phyloP scores from a whole-genome alignment of 30 jellyfish, hydroid and myxozoan species.

The Hydra vulgaris region DNA sequence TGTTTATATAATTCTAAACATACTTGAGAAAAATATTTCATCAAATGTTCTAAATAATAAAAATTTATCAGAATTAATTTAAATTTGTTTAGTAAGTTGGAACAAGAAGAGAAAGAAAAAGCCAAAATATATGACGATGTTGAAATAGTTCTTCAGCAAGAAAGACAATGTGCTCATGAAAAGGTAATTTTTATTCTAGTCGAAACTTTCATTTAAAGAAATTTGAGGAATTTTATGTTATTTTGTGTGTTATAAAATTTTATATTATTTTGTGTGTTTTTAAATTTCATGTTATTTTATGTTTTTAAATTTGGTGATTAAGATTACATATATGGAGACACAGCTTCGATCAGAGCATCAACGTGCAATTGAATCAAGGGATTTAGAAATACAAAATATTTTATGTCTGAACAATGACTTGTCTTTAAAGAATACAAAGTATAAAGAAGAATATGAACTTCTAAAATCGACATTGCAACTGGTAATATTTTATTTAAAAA shows the following conservation, averaged over 20 bases:
- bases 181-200: conserved; percentile 27
- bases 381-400: neutral
- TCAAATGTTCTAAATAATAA: too few species aligned
- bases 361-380: neutral
- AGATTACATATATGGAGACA: neutral
- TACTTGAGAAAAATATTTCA: too few species aligned
- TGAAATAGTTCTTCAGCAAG: conserved; percentile 54
- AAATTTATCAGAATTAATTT: too few species aligned
- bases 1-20: too few species aligned
- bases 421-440: neutral
- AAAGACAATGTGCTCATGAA: conserved; percentile 61
- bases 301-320: neutral
- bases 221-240: neutral
- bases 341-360: neutral
- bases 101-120: conserved; percentile 69
- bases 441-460: neutral
- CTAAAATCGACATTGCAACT: neutral
- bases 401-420: neutral
- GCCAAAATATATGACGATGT: conserved; percentile 66
- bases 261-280: neutral
- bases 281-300: neutral
- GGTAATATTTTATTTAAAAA: neutral
- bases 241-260: neutral
- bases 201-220: neutral
- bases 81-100: conserved; percentile 51